Evolutionary conservation across 2,888 invertebrate species (phyloP).

Genomic region (Netelia fuscicornis): DNA sequence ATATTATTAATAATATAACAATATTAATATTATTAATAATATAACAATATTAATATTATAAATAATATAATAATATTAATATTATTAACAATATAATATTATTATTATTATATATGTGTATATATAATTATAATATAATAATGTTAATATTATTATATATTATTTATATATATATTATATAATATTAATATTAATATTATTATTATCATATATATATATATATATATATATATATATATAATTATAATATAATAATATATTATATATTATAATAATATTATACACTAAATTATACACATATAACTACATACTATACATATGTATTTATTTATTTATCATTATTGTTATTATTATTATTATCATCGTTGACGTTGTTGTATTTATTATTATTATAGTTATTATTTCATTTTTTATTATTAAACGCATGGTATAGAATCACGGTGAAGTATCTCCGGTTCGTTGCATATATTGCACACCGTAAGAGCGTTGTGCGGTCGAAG

Average conservation of each 20-base stretch:
- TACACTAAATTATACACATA: conserved; percentile 56
- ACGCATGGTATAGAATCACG: conserved; percentile 21
- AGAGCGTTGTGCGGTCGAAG: conserved; percentile 10
- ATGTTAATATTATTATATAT: conserved; percentile 4
- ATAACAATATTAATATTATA: no score
- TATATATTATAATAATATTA: background rate
- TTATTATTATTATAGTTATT: background rate
- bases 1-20: no score
- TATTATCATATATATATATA: conserved; percentile 33
- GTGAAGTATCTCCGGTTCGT: conserved; percentile 14
- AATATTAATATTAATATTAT: background rate
- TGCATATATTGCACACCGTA: conserved; percentile 35
- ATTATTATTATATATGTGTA: no score
- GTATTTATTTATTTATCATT: conserved; percentile 20
- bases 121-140: no score
- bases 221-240: conserved; percentile 58
- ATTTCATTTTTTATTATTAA: conserved; percentile 28
- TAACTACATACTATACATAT: conserved; percentile 59
- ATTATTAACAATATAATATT: no score
- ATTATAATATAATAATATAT: conserved; percentile 45
- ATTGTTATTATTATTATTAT: no score
- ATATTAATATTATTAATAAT: no score
- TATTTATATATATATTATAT: conserved; percentile 58
- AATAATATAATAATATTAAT: no score
- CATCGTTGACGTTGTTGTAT: background rate